Evolutionary conservation across 2,797 vertebrate genomes (phyloP).

Genomic region (Myotis myotis): DNA sequence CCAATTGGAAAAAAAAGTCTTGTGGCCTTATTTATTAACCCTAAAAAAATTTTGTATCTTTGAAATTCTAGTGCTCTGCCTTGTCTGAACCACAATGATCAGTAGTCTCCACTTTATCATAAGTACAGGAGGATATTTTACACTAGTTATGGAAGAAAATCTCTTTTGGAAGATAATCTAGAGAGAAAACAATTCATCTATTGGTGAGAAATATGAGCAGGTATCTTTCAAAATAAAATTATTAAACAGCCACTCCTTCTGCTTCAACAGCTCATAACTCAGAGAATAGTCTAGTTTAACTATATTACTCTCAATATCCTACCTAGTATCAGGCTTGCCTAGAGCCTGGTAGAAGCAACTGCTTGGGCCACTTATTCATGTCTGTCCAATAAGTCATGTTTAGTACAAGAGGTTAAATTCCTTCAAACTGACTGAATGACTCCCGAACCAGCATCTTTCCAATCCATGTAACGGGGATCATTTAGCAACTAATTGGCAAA

Average conservation of each 20-base stretch:
- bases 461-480: slow-evolving; percentile 19
- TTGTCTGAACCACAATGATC: neutral
- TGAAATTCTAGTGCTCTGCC: neutral
- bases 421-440: neutral
- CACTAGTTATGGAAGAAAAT: neutral
- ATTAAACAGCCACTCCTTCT: neutral
- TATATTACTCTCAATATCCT: neutral
- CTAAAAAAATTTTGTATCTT: neutral
- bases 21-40: neutral
- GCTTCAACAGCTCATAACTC: neutral
- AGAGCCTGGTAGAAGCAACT: neutral
- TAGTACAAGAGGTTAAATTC: neutral
- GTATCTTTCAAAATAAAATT: neutral
- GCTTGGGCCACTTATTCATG: neutral
- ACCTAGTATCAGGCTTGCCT: neutral
- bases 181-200: neutral
- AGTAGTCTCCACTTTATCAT: neutral
- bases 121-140: neutral
- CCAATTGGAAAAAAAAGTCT: neutral
- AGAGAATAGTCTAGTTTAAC: neutral
- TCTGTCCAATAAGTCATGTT: neutral
- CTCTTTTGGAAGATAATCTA: neutral
- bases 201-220: neutral
- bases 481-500: slow-evolving; percentile 60
- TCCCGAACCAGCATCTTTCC: slow-evolving; percentile 28